These are phyloP conservation scores for Chrysina gloriosa DNA, from an alignment of 2,888 invertebrate genomes.

Conservation along the genomic window DNA sequence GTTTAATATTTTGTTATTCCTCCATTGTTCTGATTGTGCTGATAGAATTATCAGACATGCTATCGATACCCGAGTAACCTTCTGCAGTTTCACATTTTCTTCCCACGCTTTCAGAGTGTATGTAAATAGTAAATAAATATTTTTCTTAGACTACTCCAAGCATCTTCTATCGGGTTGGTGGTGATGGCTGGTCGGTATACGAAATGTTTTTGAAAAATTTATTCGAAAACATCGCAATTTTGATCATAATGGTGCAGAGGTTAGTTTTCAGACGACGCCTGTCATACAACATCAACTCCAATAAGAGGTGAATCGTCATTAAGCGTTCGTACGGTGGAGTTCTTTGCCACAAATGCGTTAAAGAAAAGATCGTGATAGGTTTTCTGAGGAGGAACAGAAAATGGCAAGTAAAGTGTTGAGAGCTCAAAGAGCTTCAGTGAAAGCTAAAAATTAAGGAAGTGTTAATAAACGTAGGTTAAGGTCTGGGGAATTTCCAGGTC, in stretches of 20 bases:
- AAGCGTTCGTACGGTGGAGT: conserved; percentile 98
- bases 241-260: conserved; percentile 85
- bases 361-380: conserved; percentile 97
- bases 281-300: conserved; percentile 99
- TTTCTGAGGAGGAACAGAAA: conserved; percentile 99
- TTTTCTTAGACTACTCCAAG: no score
- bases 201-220: background rate
- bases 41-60: no score
- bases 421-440: conserved; percentile 79
- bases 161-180: no score
- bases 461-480: conserved; percentile 64
- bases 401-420: conserved; percentile 96
- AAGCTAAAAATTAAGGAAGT: conserved; percentile 65
- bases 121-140: no score
- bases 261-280: conserved; percentile 96
- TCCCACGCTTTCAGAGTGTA: no score
- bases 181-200: conserved; percentile 20
- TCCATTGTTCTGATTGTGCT: no score
- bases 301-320: conserved; percentile 96
- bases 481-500: no score
- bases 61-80: no score
- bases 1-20: no score
- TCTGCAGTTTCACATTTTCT: no score
- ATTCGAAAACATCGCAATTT: conserved; percentile 24
- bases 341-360: conserved; percentile 95